These are phyloP conservation scores for Ditylenchus dipsaci DNA, from an alignment of 1,140 invertebrate species.

Conservation along the genomic window DNA sequence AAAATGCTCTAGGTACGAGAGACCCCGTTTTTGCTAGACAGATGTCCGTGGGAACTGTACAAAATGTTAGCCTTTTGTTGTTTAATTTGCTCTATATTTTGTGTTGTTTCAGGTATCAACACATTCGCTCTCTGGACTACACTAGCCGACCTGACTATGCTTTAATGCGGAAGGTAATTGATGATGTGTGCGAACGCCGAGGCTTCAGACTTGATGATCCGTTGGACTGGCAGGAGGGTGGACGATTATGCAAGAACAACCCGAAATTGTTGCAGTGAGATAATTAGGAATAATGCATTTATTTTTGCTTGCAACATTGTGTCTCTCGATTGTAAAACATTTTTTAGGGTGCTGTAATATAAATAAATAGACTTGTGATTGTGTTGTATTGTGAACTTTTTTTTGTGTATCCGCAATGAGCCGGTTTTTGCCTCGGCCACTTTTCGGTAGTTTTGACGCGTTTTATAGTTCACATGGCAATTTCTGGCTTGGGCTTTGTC, in stretches of 20 bases:
- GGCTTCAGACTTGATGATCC: conserved; percentile 12
- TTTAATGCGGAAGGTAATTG: neutral
- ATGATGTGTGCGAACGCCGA: conserved; percentile 7
- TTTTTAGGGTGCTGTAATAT: too few relatives aligned
- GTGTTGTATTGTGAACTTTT: too few relatives aligned
- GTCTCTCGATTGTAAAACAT: too few relatives aligned
- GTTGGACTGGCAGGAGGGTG: conserved; percentile 28
- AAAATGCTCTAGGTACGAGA: neutral
- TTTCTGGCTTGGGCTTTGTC: too few relatives aligned
- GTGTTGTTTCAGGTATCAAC: neutral
- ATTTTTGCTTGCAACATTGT: too few relatives aligned
- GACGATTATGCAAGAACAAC: neutral
- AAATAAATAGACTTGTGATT: too few relatives aligned
- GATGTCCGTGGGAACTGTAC: neutral
- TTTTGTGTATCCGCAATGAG: too few relatives aligned
- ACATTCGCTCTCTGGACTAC: conserved; percentile 13
- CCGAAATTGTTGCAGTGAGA: neutral
- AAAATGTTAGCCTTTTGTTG: neutral
- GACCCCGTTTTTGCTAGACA: neutral
- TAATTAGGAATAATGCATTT: neutral
- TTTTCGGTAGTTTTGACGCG: too few relatives aligned
- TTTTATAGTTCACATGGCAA: too few relatives aligned
- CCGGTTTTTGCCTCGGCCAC: too few relatives aligned
- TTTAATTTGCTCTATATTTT: neutral
- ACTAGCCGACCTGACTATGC: conserved; percentile 21